Evolutionary conservation across 2,113 vertebrate species (phyloP), one percentile per base, ranked within the genome.

Genomic region (rabbit (Oryctolagus cuniculus)): DNA sequence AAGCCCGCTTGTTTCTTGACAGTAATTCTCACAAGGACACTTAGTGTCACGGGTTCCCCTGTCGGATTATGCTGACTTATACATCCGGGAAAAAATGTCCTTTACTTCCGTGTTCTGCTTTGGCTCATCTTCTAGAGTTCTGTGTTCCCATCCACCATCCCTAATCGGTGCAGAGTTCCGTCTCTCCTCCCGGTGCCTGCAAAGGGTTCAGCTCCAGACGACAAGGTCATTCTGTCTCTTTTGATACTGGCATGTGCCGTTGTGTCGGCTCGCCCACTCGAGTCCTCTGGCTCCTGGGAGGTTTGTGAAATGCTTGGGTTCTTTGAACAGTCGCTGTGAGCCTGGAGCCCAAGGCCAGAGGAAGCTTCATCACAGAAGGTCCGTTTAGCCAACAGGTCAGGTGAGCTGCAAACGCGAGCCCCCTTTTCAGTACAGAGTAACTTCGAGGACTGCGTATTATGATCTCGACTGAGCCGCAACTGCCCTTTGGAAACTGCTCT

Each of bases 61-160:
- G 88, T 79, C n/a, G 79, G 49, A 38, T 81, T 38, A 90, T 75
- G n/a, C 12, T 82, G 53, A 84, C 21, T 61, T 73, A 87, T 90
- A 73, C 83, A 73, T 51, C 58, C 17, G 73, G 70, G 58, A 34
- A 82, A 90, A 90, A 58, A 82, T 13, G 34, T 10, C 15, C 29
- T 69, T 93, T 75, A 24, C 34, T 21, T 82, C 16, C 13, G 34
- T 22, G 17, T 61, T 58, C 9, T 51, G 61, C 49, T 84, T 69
- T 67, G 15, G 72, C 55, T 89, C 9, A 31, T 82, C 36, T 75
- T 90, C 80, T 49, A 81, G 44, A 87, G 38, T 93, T 29, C 64
- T 79, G 8, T 70, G 9, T 91, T 82, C 55, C 83, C 83, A 22
- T 58, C 25, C 10, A 29, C 86, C 38, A 69, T 88, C 15, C 44